Evolutionary conservation across 2,888 invertebrate genomes (phyloP).

Genomic region (Polymixis lichenea): DNA sequence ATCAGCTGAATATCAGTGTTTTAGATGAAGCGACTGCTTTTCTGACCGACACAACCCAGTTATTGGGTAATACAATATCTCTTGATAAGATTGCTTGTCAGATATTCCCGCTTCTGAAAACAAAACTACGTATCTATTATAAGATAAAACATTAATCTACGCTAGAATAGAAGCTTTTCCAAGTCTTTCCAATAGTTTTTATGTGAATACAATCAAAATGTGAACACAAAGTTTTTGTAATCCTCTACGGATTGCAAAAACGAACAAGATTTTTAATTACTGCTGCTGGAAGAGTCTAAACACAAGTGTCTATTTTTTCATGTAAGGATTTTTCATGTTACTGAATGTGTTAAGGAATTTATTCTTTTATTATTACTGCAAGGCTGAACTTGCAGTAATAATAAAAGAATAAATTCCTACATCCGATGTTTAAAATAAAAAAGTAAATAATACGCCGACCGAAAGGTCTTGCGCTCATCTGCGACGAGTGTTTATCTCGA

Average conservation of each 20-base stretch:
- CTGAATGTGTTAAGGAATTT: too few species aligned
- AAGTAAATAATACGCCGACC: not conserved
- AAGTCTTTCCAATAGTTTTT: conserved; percentile 4
- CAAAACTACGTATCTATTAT: not conserved
- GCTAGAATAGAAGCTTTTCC: not conserved
- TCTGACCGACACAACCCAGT: too few species aligned
- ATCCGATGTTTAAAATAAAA: too few species aligned
- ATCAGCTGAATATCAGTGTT: too few species aligned
- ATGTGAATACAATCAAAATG: too few species aligned
- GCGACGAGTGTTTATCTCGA: not conserved
- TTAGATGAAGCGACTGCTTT: too few species aligned
- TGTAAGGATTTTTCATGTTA: not conserved
- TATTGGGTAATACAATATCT: too few species aligned
- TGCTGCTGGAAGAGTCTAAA: conserved; percentile 16
- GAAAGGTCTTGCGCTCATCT: not conserved
- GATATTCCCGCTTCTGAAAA: too few species aligned
- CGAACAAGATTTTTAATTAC: conserved; percentile 52
- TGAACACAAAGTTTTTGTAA: too few species aligned
- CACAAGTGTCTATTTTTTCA: conserved; percentile 2
- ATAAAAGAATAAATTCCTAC: not conserved
- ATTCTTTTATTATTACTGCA: too few species aligned
- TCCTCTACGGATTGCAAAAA: conserved; percentile 37
- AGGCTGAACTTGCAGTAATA: not conserved
- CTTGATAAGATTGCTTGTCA: too few species aligned
- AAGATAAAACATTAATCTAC: not conserved